phyloP scores from a whole-genome alignment of 2,797 vertebrate species.

The Sphenopsis melanotis region DNA sequence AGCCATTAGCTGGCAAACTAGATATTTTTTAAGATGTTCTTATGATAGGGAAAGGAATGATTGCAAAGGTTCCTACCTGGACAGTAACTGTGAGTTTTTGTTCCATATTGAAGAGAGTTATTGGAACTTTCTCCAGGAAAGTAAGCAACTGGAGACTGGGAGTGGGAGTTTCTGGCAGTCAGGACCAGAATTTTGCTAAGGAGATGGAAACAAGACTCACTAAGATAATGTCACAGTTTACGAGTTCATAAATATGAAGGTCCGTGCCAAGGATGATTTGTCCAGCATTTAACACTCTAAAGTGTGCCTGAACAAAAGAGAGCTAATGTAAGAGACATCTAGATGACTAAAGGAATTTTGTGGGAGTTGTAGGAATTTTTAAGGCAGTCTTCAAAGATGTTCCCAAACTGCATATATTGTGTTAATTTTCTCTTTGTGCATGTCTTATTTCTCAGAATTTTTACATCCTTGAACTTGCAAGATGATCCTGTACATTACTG shows the following conservation, averaged over 20 bases:
- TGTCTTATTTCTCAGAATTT: not conserved
- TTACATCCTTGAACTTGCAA: not conserved
- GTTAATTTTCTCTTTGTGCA: not conserved
- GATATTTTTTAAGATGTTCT: not conserved
- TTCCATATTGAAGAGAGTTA: not conserved
- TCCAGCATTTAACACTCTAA: not conserved
- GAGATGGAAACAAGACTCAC: slow-evolving; percentile 12
- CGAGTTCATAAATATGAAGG: not conserved
- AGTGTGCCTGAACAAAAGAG: not conserved
- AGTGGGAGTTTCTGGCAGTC: slow-evolving; percentile 34
- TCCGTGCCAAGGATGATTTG: not conserved
- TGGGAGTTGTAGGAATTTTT: not conserved
- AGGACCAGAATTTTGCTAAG: not conserved
- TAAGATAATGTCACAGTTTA: not conserved
- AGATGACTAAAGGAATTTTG: not conserved
- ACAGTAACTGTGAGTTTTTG: not conserved
- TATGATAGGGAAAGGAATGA: not conserved
- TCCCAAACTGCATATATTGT: not conserved
- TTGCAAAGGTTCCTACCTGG: not conserved
- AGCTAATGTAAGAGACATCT: not conserved
- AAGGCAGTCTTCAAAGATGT: not conserved
- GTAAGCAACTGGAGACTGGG: not conserved
- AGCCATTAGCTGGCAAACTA: not conserved
- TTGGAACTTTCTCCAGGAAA: not conserved
- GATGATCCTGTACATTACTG: not conserved